A percentile compares a stretch with the other conserved stretches of the same genome.
phyloP scores from a whole-genome alignment of 2,113 vertebrate genomes.

The Telmatochromis sp. region DNA sequence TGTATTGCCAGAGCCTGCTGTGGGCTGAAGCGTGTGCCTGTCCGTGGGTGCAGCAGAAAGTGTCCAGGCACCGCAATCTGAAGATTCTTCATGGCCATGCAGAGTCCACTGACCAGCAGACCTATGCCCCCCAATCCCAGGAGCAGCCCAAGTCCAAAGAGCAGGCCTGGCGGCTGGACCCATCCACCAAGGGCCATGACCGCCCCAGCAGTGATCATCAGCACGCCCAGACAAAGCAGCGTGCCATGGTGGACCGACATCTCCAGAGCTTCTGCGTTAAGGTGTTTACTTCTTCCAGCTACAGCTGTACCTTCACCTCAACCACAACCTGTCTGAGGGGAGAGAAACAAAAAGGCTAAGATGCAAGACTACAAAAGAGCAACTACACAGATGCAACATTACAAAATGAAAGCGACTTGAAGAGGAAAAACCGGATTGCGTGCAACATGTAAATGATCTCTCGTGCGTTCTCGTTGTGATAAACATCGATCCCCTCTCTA shows the following conservation, averaged over 20 bases:
- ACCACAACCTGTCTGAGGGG: constrained; percentile 3
- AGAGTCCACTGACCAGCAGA: constrained; percentile 56
- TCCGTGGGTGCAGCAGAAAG: constrained; percentile 70
- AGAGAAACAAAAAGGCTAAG: background rate
- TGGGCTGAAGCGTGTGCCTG: constrained; percentile 68
- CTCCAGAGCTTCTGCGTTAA: background rate
- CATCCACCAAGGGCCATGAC: background rate
- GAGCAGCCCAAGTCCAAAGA: constrained; percentile 39
- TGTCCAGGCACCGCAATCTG: constrained; percentile 69
- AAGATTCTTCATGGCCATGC: constrained; percentile 66
- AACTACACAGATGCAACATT: background rate
- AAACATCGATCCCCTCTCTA: background rate
- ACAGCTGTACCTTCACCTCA: background rate
- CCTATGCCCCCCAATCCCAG: constrained; percentile 55
- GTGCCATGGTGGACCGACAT: constrained; percentile 48
- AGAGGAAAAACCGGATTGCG: background rate
- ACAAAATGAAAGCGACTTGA: background rate
- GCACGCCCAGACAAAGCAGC: constrained; percentile 44
- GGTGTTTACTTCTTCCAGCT: background rate
- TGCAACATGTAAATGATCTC: constrained; percentile 5
- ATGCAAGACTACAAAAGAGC: background rate
- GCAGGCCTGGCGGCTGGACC: background rate
- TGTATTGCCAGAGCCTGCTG: constrained; percentile 73
- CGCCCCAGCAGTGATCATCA: constrained; percentile 45
- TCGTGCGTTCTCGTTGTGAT: background rate